Evolutionary conservation across 2,113 vertebrate genomes (phyloP).

Genomic region (Callipepla californica): DNA sequence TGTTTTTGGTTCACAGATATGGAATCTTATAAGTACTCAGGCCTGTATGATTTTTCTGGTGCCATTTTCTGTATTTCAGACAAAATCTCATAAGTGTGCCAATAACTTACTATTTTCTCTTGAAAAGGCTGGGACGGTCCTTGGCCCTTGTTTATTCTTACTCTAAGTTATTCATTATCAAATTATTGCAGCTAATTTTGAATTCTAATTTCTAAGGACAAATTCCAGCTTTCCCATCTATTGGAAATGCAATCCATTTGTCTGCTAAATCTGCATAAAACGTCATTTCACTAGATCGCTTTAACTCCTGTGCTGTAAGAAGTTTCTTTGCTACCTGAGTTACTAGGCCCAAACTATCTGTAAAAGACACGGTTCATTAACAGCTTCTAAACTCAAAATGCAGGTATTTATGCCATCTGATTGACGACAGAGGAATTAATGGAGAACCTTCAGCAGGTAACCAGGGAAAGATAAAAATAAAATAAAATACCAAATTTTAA

Average conservation of each 20-base stretch:
- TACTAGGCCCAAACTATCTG: background rate
- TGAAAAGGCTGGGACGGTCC: background rate
- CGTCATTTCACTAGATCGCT: background rate
- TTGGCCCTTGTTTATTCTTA: background rate
- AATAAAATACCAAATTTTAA: background rate
- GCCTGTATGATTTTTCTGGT: background rate
- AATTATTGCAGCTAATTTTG: background rate
- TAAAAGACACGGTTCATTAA: background rate
- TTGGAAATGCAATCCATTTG: background rate
- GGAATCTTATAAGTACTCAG: rapidly evolving
- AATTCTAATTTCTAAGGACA: background rate
- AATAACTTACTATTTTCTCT: background rate
- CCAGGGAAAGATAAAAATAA: background rate
- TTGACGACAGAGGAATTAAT: background rate
- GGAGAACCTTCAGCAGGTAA: background rate
- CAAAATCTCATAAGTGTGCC: background rate
- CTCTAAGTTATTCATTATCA: background rate
- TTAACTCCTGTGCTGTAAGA: background rate
- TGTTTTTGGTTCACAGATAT: background rate
- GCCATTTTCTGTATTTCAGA: background rate
- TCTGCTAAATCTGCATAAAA: background rate
- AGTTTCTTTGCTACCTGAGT: background rate
- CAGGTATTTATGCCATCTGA: background rate
- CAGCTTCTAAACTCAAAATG: background rate
- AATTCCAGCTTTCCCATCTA: background rate